Base-by-base conservation (phyloP, 2,797 vertebrate genomes). In the Pangasius krempfi region DNA sequence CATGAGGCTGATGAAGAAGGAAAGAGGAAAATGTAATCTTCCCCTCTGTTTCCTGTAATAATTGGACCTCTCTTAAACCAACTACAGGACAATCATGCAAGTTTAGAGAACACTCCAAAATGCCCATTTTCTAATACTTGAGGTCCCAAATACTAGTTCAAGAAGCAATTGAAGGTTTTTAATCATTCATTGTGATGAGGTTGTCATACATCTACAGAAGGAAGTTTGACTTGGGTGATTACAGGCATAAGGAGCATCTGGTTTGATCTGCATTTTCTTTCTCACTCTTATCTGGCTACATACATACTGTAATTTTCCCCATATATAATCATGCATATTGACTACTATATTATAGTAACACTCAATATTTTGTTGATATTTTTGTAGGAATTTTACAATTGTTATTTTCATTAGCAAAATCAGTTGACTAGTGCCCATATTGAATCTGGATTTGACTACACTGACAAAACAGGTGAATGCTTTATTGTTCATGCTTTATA, bases 81-180 rank as follows among this genome's bases (percentile, higher is more conserved):
- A 14, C 16, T 18, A 68, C 66, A 68, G 13, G 66, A 33, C 66
- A 68, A 68, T 33, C 12, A 30, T 16, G 66, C 66, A 68, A 68
- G 30, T 68, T 68, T 68, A 14, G 66, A 66, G 27, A 27, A 60
- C 25, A 62, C 25, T n/a, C 30, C 14, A 33, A 68, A 68, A 66
- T 66, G 22, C 25, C 60, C 4, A 9, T n/a, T 12, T 64, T 91
- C 89, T 88, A 90, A 91, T 81, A 90, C 89, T 89, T 88, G 85
- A 91, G 94, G 94, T 95, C 92, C 89, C 88, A 89, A 86, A 92
- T 94, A 91, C 91, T 92, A 91, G 93, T 93, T 95, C 94, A 94
- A 93, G 91, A 85, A 91, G 89, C 92, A 94, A 94, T 95, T 94
- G 90, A 88, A 90, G 89, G 85, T 89, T 58, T 58, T 58, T 94